Evolutionary conservation across 2,888 invertebrate species (phyloP).

Genomic region (Germaria angustata): DNA sequence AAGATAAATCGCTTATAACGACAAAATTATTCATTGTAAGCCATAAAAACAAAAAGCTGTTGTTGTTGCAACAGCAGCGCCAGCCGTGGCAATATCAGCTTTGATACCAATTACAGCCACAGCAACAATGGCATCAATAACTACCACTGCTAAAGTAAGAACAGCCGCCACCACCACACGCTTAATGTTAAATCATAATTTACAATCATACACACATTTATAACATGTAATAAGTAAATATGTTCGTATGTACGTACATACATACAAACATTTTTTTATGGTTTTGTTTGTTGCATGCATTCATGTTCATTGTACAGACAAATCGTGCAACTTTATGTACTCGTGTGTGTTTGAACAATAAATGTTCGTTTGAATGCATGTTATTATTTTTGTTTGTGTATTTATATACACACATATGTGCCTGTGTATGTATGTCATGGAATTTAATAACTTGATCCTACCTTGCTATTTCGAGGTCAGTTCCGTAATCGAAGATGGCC

Average conservation of each 20-base stretch:
- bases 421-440: too few relatives aligned
- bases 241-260: too few relatives aligned
- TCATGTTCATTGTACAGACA: background rate
- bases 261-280: too few relatives aligned
- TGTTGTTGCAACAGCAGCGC: conserved; percentile 40
- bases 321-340: background rate
- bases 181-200: conserved; percentile 53
- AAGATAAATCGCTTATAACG: conserved; percentile 77
- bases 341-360: background rate
- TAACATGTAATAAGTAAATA: background rate
- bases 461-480: conserved; percentile 84
- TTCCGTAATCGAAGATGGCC: conserved; percentile 92
- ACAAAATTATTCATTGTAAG: conserved; percentile 77
- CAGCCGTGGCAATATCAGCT: background rate
- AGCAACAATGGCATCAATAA: conserved; percentile 24
- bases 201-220: conserved; percentile 2
- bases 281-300: background rate
- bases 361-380: background rate
- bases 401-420: too few relatives aligned
- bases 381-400: background rate
- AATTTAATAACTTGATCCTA: conserved; percentile 72
- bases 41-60: conserved; percentile 71
- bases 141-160: conserved; percentile 6
- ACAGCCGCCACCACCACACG: conserved; percentile 44
- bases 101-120: background rate